Conservation (phyloP, 2,797 vertebrate species). For the Ptychadena robeensis region DNA sequence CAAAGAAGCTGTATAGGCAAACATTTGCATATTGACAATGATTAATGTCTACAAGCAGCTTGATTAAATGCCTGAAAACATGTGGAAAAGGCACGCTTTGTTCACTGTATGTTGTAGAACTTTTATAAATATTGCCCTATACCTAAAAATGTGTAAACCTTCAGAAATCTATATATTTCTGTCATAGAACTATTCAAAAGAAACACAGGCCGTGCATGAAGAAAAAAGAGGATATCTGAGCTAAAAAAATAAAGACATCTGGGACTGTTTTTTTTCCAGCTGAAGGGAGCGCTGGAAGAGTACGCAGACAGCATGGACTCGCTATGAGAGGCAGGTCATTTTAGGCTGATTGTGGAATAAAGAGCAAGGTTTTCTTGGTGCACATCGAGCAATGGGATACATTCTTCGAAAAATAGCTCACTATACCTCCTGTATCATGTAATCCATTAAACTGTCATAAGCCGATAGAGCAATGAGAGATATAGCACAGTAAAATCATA, state of each 20-base stretch:
- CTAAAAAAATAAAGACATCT: conserved; percentile 47
- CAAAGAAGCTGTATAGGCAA: background rate
- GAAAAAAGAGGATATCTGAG: conserved; percentile 23
- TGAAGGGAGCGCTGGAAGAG: conserved; percentile 25
- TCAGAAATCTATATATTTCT: conserved; percentile 45
- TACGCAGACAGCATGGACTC: conserved; percentile 26
- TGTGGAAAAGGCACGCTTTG: conserved; percentile 32
- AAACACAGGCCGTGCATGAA: conserved; percentile 8
- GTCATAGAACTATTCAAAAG: conserved; percentile 14
- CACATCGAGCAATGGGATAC: conserved; percentile 44
- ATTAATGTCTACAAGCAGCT: conserved; percentile 16
- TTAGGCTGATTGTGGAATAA: conserved; percentile 35
- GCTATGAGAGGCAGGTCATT: conserved; percentile 17
- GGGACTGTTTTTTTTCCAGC: conserved; percentile 40
- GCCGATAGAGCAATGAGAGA: conserved; percentile 25
- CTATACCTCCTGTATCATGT: conserved; percentile 46
- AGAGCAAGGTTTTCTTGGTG: conserved; percentile 25
- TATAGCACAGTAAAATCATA: conserved; percentile 42
- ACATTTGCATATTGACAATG: conserved; percentile 1
- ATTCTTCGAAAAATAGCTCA: conserved; percentile 23
- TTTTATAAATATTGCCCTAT: conserved; percentile 16
- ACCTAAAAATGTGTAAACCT: conserved; percentile 16
- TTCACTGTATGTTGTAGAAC: background rate
- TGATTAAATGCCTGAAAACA: conserved; percentile 3
- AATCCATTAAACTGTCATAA: conserved; percentile 53